Base-by-base conservation (phyloP, 1,140 invertebrate species). In the Globodera rostochiensis region DNA sequence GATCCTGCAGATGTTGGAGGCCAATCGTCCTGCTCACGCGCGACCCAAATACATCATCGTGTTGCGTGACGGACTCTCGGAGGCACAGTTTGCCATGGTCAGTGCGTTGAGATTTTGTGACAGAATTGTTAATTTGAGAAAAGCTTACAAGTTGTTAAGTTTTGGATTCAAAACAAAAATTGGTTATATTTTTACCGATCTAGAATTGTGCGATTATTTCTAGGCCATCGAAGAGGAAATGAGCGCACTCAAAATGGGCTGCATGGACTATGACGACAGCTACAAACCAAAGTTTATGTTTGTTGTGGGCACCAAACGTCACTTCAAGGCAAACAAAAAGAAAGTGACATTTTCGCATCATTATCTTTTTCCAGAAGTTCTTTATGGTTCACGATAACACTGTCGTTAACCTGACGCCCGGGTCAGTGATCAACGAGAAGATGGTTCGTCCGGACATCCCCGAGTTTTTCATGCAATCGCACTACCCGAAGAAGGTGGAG, bases 381-480 rank as follows among this genome's bases (percentile, higher is more conserved):
- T 84, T 84, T 46, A 69, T 73, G n/a, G 79, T 21, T 7, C 73
- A 25, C 8, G 74, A 84, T 25, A 82, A 74, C 71, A 7, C 53
- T 57, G 47, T 66, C 21, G 76, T 77, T 36, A 79, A 79, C 19
- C 21, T 79, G 13, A 71, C 69, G 45, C 76, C 76, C 8, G 76
- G 83, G 36, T 85, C 84, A 1, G 84, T 84, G 8, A 81, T 84
- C 19, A 70, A 74, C 19, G 79, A 85, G 45, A 85, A 85, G 21
- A 57, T 80, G 74, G 71, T 74, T 13, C 84, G 83, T 11, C 64
- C 77, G 45, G 83, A 84, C 57, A 73, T 64, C 15, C 67, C 83
- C 5, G 83, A 84, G 49, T 84, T 85, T 36, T 84, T 84, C 66
- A 85, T 84, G 83, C 83, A 85, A 64, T 85, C 84, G 5, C 83